Percentiles rank a stretch among this genome's conserved stretches.
These are phyloP conservation scores for Sylvilagus bachmani DNA, from an alignment of 2,113 vertebrate species.

Conservation along the genomic window DNA sequence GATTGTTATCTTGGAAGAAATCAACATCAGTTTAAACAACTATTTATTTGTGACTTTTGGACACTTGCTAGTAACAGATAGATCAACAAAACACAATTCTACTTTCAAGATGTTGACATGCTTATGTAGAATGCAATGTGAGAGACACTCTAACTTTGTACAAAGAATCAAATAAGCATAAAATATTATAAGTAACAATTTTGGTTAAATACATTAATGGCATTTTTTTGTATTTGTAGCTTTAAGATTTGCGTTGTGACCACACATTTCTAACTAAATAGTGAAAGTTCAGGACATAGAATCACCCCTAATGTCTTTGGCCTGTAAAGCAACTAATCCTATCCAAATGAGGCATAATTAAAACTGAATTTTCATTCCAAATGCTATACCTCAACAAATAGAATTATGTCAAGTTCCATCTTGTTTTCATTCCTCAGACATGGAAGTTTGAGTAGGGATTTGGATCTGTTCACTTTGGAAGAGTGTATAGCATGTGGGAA, in stretches of 20 bases:
- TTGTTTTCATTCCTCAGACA: conserved; percentile 1
- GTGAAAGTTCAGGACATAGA: accelerated
- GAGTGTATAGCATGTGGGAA: not conserved
- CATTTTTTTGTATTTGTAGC: not conserved
- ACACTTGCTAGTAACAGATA: not conserved
- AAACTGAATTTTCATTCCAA: not conserved
- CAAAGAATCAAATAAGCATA: not conserved
- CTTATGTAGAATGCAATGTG: not conserved
- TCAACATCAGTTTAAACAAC: not conserved
- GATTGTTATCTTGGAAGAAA: not conserved
- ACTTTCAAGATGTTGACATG: not conserved
- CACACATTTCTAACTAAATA: not conserved
- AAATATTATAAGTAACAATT: not conserved
- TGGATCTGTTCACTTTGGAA: not conserved
- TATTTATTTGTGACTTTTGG: not conserved
- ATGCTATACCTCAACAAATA: not conserved
- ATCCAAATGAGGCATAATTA: not conserved
- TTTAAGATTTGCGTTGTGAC: not conserved
- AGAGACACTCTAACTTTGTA: not conserved
- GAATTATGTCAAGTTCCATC: not conserved
- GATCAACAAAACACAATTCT: not conserved
- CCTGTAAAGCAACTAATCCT: not conserved
- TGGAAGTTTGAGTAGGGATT: not conserved
- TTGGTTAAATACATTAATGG: not conserved
- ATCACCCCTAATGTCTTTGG: not conserved